phyloP scores from a whole-genome alignment of 2,888 invertebrate genomes.

The Halictus quadricinctus region DNA sequence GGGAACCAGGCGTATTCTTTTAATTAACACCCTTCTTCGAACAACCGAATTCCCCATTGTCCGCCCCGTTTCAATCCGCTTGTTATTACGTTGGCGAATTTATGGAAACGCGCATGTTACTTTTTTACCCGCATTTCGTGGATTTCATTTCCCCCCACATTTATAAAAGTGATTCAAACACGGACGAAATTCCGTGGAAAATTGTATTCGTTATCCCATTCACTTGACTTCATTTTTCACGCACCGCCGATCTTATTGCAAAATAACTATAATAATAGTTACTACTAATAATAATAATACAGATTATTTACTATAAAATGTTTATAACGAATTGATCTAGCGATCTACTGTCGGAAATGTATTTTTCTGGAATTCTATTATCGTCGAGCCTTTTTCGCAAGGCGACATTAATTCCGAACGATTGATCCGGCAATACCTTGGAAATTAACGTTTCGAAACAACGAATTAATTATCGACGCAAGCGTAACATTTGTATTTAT shows the following conservation, averaged over 20 bases:
- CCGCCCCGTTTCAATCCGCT: background rate
- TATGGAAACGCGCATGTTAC: background rate
- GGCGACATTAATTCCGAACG: background rate
- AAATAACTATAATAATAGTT: no score
- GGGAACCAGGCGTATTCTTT: conserved; percentile 17
- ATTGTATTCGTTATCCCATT: background rate
- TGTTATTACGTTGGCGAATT: no score
- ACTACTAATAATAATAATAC: no score
- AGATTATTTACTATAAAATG: background rate
- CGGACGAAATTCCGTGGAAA: background rate
- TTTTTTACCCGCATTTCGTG: background rate
- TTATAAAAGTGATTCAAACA: background rate
- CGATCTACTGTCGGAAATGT: background rate
- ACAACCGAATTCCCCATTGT: background rate
- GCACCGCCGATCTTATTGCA: background rate
- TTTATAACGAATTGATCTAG: background rate
- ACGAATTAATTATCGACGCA: background rate
- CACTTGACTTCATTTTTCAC: background rate
- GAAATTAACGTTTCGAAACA: background rate
- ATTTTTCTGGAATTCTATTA: background rate
- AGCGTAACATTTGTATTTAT: background rate
- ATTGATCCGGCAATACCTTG: background rate
- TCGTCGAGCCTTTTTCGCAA: no score
- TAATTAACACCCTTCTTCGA: conserved; percentile 29
- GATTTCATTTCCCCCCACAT: background rate